Percentiles rank a stretch among this genome's conserved stretches.
Conservation (phyloP, 1,140 invertebrate genomes). For the Pomacea maculata region DNA sequence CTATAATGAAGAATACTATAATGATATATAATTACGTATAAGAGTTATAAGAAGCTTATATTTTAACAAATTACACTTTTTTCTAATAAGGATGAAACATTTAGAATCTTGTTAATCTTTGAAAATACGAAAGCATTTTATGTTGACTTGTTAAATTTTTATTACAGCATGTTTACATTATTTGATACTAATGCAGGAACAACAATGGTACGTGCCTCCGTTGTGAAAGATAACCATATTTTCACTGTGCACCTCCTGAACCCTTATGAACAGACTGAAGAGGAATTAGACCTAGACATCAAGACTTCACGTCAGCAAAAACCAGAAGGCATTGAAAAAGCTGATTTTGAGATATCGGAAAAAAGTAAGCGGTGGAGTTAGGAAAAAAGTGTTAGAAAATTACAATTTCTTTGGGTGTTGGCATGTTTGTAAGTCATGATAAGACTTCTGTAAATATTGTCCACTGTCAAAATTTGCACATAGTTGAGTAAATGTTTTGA, state of each 20-base stretch:
- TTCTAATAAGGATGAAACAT: neutral
- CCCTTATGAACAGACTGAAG: slow-evolving; percentile 47
- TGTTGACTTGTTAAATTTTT: neutral
- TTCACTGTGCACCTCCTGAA: slow-evolving; percentile 62
- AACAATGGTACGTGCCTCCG: slow-evolving; percentile 49
- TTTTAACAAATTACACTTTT: too few relatives aligned
- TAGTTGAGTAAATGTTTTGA: too few relatives aligned
- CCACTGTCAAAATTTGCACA: too few relatives aligned
- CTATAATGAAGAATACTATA: too few relatives aligned
- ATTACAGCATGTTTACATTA: neutral
- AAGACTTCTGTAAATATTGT: too few relatives aligned
- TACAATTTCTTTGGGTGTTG: too few relatives aligned
- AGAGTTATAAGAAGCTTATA: too few relatives aligned
- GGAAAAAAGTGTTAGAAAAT: too few relatives aligned
- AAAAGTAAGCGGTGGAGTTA: slow-evolving; percentile 35
- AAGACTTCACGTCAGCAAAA: neutral
- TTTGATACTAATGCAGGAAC: slow-evolving; percentile 43
- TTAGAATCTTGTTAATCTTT: neutral
- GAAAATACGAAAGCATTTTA: neutral
- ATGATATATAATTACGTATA: too few relatives aligned
- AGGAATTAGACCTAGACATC: slow-evolving; percentile 30
- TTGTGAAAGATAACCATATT: slow-evolving; percentile 63
- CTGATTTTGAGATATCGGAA: slow-evolving; percentile 58
- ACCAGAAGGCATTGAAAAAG: slow-evolving; percentile 49
- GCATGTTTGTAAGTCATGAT: too few relatives aligned